Base-by-base conservation (phyloP, 2,113 vertebrate species). In the Tamias sibiricus region DNA sequence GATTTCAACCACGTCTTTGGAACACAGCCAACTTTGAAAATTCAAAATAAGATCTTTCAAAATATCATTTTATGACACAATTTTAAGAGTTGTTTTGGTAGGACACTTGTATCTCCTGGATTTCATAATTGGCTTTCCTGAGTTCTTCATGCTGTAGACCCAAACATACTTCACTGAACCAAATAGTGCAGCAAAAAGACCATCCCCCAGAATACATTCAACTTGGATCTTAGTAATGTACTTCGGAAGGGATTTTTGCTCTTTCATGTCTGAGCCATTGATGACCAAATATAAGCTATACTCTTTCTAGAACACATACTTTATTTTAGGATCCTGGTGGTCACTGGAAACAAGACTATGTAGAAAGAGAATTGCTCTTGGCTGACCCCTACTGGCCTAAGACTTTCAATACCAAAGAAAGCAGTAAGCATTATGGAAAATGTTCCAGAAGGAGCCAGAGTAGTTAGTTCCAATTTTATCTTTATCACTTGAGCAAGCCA, bases 361-460 rank as follows among this genome's bases (percentile, higher is more conserved):
- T 88, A 80, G 44, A 74, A 66, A 9, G n/a, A 47, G 2, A 57
- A n/a, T 79, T 96, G 71, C 82, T 95, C 85, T 96, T 80, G 81
- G 64, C 93, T 97, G 96, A 94, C 89, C 86, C 89, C 95, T 97
- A 80, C 87, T 95, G 96, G 91, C 5, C 57, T 35, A 92, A 57
- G 30, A 30, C 40, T 92, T 95, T 95, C 28, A 94, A 49, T 62
- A 40, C 44, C 57, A 88, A 59, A 30, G 95, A 87, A 81, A 57
- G 24, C 30, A n/a, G 8, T 6, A 42, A 54, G 20, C 0, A 0
- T 35, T 77, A 77, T 22, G 52, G 19, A 81, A 95, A 90, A 77
- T 44, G 9, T 26, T 47, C 91, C 12, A 14, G 35, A 69, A 91
- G 26, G n/a, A 74, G 69, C 47, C 17, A 87, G 59, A 81, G 24